These are phyloP conservation scores for Astreopora myriophthalma DNA, from an alignment of 64 coral and sea anemone species.

Conservation along the genomic window DNA sequence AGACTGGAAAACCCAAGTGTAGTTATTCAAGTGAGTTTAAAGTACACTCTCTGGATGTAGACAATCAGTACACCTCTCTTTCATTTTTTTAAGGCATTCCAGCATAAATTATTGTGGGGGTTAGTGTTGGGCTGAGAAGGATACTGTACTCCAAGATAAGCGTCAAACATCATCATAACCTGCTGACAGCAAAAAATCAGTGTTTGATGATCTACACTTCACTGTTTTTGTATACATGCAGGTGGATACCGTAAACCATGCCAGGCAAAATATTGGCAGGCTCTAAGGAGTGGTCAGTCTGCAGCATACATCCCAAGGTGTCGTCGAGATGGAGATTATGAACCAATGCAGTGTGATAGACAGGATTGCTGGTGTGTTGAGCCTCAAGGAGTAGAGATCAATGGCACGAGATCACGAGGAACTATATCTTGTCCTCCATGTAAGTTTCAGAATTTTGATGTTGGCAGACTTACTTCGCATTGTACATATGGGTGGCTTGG, in stretches of 20 bases:
- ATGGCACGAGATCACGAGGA: constrained; percentile 29
- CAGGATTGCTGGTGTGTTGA: constrained; percentile 65
- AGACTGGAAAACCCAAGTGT: constrained; percentile 73
- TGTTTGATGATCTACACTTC: neutral
- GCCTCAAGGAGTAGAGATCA: constrained; percentile 35
- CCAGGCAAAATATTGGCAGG: constrained; percentile 26
- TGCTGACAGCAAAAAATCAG: neutral
- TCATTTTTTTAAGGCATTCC: neutral
- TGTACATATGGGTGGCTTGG: too few species aligned
- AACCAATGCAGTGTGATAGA: constrained; percentile 46
- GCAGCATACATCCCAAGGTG: constrained; percentile 37
- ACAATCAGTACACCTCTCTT: neutral
- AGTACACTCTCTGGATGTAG: neutral
- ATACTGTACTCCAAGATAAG: too few species aligned
- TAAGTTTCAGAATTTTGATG: neutral
- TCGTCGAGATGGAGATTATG: constrained; percentile 42
- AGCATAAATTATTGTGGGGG: neutral
- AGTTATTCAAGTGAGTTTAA: constrained; percentile 60
- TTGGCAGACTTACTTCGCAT: too few species aligned
- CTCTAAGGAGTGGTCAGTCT: neutral
- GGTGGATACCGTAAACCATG: constrained; percentile 48
- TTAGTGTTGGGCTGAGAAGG: neutral
- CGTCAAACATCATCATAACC: neutral
- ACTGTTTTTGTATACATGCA: neutral
- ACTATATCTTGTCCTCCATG: constrained; percentile 30